Conservation (phyloP, 2,113 vertebrate species). For the Barbus barbus region DNA sequence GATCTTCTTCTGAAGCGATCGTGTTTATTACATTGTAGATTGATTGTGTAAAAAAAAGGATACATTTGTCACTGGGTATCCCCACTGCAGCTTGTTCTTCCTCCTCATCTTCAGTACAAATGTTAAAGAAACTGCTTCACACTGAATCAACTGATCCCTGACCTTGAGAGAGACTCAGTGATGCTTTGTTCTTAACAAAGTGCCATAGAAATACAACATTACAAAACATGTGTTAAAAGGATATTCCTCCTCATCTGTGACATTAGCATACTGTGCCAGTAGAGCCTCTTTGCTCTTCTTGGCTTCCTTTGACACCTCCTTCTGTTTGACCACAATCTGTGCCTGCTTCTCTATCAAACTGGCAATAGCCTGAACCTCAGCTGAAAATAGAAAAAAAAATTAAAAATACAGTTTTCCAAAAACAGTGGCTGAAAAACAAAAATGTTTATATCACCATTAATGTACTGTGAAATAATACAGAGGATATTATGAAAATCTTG, state of each 20-base stretch:
- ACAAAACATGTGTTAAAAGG: constrained; percentile 73
- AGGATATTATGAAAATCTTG: not conserved
- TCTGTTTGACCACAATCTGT: constrained; percentile 92
- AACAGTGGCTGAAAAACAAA: no score
- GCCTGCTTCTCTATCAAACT: constrained; percentile 97
- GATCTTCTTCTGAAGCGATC: not conserved
- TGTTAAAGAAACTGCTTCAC: constrained; percentile 68
- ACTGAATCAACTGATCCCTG: not conserved
- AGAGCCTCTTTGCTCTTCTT: constrained; percentile 90
- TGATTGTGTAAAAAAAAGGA: constrained; percentile 68
- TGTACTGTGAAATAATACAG: not conserved
- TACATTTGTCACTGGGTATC: constrained; percentile 73
- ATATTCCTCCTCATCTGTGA: constrained; percentile 97
- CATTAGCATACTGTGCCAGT: constrained; percentile 91
- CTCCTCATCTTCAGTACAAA: constrained; percentile 71
- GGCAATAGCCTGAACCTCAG: constrained; percentile 89
- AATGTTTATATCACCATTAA: no score
- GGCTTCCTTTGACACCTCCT: constrained; percentile 82
- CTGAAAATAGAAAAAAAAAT: constrained; percentile 66
- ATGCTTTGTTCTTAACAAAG: not conserved
- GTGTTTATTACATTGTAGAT: not conserved
- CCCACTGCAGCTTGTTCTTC: constrained; percentile 54
- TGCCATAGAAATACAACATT: not conserved
- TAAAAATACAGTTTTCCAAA: no score
- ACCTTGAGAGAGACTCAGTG: not conserved